phyloP scores from a whole-genome alignment of 2,797 vertebrate genomes.

The Austrolebias charrua region DNA sequence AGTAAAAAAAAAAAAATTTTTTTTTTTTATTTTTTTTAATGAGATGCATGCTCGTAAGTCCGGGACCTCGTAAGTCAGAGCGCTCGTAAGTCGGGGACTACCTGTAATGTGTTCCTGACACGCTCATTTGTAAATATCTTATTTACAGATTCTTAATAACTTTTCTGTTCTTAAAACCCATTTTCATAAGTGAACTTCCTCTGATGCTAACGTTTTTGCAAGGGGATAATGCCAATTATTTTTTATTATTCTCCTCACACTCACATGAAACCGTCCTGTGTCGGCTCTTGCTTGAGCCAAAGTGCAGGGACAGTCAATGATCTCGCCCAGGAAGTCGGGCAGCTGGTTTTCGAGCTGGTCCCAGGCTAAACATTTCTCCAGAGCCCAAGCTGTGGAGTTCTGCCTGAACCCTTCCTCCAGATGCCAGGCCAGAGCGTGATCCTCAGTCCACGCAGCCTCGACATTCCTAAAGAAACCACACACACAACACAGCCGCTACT shows the following conservation, averaged over 20 bases:
- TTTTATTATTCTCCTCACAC: slow-evolving; percentile 40
- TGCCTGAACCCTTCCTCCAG: slow-evolving; percentile 84
- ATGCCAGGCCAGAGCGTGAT: slow-evolving; percentile 93
- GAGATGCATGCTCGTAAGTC: too few relatives aligned
- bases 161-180: too few relatives aligned
- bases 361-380: slow-evolving; percentile 87
- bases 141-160: too few relatives aligned
- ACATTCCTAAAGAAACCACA: slow-evolving; percentile 78
- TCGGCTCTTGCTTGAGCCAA: slow-evolving; percentile 92
- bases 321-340: slow-evolving; percentile 85
- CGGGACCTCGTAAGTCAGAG: too few relatives aligned
- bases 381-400: slow-evolving; percentile 84
- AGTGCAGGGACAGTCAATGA: slow-evolving; percentile 92
- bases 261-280: slow-evolving; percentile 92
- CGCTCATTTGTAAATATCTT: too few relatives aligned
- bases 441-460: slow-evolving; percentile 85
- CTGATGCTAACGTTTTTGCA: not conserved
- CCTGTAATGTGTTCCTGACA: too few relatives aligned
- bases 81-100: too few relatives aligned
- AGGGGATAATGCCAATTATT: not conserved
- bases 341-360: slow-evolving; percentile 80
- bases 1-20: too few relatives aligned
- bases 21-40: too few relatives aligned
- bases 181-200: not conserved
- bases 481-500: too few relatives aligned